A percentile compares a stretch with the other conserved stretches of the same genome.
Evolutionary conservation across 2,797 vertebrate species (phyloP).

Genomic region (Sardinella longiceps): DNA sequence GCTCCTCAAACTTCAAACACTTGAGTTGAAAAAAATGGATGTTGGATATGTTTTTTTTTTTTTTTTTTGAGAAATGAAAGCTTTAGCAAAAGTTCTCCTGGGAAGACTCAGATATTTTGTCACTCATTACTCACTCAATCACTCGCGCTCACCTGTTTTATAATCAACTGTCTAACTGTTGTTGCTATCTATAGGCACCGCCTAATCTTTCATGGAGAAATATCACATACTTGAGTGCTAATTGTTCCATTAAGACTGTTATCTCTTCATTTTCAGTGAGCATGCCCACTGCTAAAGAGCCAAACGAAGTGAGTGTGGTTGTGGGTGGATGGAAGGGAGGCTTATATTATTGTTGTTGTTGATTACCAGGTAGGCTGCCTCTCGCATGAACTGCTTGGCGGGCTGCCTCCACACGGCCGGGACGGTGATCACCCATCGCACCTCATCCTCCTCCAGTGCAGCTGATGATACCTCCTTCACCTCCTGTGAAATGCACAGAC

Average conservation of each 20-base stretch:
- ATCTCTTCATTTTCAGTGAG: neutral
- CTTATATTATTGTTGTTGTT: no score
- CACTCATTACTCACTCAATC: no score
- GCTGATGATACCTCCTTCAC: slow-evolving; percentile 87
- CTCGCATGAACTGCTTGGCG: slow-evolving; percentile 97
- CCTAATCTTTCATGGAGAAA: no score
- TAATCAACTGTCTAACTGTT: no score
- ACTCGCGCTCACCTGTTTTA: no score
- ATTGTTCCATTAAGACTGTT: neutral
- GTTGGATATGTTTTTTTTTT: no score
- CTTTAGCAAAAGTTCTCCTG: no score
- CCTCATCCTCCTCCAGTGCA: slow-evolving; percentile 73
- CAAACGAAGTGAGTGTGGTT: neutral
- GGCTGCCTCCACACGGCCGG: slow-evolving; percentile 96
- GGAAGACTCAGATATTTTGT: no score
- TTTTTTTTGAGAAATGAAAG: no score
- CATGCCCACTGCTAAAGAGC: neutral
- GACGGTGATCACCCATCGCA: slow-evolving; percentile 96
- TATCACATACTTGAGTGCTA: no score
- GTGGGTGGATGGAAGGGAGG: neutral
- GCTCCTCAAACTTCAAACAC: neutral
- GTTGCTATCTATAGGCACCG: no score
- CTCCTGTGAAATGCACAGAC: slow-evolving; percentile 70
- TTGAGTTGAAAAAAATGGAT: neutral
- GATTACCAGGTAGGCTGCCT: slow-evolving; percentile 89